Conservation (phyloP, 2,797 vertebrate species). For the Tachyglossus aculeatus region DNA sequence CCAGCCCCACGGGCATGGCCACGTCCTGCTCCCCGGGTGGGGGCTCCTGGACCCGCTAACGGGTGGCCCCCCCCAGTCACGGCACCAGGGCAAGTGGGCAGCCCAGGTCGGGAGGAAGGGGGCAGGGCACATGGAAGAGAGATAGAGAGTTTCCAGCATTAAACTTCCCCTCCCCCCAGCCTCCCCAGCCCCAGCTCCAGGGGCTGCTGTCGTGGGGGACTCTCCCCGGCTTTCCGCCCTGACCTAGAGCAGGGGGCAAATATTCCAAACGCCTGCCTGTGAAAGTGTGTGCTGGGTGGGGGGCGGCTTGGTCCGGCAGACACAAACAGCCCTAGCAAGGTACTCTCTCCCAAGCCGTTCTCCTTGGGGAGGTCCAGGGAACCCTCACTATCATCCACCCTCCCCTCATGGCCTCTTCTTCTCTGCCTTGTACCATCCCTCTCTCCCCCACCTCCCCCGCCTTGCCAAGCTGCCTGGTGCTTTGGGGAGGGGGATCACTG, state of each 20-base stretch:
- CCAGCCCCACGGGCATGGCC: conserved; percentile 5
- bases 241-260: too few species aligned
- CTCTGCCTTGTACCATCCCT: background rate
- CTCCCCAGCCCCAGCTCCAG: too few species aligned
- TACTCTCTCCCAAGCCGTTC: too few species aligned
- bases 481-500: rapidly evolving
- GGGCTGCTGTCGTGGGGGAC: background rate
- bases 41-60: conserved; percentile 22
- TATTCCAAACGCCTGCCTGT: too few species aligned
- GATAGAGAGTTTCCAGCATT: background rate
- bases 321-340: background rate
- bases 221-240: background rate
- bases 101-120: background rate
- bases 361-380: background rate
- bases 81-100: background rate
- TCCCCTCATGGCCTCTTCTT: background rate
- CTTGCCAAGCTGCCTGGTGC: background rate
- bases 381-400: background rate
- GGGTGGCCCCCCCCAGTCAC: conserved; percentile 4
- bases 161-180: background rate
- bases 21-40: conserved; percentile 30
- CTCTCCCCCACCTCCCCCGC: background rate
- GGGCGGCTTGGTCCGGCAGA: background rate
- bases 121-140: background rate
- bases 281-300: background rate